Evolutionary conservation across 2,797 vertebrate genomes (phyloP).

Genomic region (Sebastes alutus): DNA sequence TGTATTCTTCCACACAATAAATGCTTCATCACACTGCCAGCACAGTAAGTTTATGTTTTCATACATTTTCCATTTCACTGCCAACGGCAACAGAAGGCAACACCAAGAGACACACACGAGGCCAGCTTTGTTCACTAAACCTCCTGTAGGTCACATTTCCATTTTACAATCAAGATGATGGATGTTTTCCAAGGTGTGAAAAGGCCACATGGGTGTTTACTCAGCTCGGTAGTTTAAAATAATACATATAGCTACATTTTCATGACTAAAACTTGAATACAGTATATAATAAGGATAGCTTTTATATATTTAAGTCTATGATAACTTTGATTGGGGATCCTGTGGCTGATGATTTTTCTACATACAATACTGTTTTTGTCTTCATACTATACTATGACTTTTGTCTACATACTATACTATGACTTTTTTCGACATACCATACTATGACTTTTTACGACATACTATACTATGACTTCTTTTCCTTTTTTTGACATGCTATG

Average conservation of each 20-base stretch:
- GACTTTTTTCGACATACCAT: too few relatives aligned
- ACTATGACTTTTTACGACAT: too few relatives aligned
- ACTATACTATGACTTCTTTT: too few relatives aligned
- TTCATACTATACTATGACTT: too few relatives aligned
- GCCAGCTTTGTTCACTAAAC: neutral
- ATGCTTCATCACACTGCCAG: constrained; percentile 40
- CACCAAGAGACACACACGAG: constrained; percentile 5
- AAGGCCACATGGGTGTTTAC: neutral
- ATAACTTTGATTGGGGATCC: neutral
- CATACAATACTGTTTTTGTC: too few relatives aligned
- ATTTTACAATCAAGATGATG: neutral
- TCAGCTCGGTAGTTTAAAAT: neutral
- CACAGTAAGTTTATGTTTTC: constrained; percentile 43
- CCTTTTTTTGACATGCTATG: too few relatives aligned
- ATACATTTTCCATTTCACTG: constrained; percentile 65
- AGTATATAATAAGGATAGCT: neutral
- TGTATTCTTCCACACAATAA: constrained; percentile 41
- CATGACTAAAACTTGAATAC: neutral
- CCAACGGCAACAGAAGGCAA: constrained; percentile 30
- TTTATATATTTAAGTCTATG: neutral
- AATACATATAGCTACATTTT: neutral
- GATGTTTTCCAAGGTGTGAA: neutral
- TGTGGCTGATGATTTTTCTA: too few relatives aligned
- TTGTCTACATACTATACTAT: too few relatives aligned
- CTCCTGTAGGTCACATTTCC: neutral